These are phyloP conservation scores for Acholoe squamosa DNA, from an alignment of 2,888 invertebrate species.

Conservation along the genomic window DNA sequence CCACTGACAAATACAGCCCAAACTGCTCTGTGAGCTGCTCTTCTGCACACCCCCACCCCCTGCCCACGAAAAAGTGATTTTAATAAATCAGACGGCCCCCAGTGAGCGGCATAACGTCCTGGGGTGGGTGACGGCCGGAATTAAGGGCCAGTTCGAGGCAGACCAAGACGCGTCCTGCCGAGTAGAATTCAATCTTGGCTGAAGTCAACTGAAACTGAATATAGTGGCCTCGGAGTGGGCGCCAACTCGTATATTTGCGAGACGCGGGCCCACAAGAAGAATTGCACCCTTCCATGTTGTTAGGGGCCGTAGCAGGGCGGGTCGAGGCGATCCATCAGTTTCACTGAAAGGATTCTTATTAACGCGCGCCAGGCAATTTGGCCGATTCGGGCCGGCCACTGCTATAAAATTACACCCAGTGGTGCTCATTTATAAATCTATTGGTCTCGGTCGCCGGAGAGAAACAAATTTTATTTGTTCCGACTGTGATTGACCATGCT, in stretches of 20 bases:
- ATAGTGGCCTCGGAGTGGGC: not conserved
- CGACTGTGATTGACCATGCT: conserved; percentile 29
- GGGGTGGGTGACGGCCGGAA: conserved; percentile 35
- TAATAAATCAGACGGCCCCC: conserved; percentile 47
- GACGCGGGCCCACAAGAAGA: not conserved
- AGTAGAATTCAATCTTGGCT: conserved; percentile 40
- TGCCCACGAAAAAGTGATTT: conserved; percentile 43
- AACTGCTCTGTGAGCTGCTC: not conserved
- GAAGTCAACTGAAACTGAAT: conserved; percentile 54
- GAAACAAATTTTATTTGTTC: conserved; percentile 60
- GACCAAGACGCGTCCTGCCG: not conserved
- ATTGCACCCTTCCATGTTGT: conserved; percentile 51
- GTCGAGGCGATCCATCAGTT: conserved; percentile 52
- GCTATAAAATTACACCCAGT: conserved; percentile 48
- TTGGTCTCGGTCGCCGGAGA: conserved; percentile 29
- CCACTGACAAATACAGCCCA: conserved; percentile 50
- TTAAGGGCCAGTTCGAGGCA: not conserved
- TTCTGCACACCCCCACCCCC: conserved; percentile 1
- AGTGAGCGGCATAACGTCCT: conserved; percentile 11
- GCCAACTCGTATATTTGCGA: conserved; percentile 17
- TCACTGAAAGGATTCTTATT: conserved; percentile 57
- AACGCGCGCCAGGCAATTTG: conserved; percentile 54
- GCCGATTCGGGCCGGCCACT: not conserved
- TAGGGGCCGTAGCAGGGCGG: not conserved
- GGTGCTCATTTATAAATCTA: conserved; percentile 59